Percentiles rank a stretch among this genome's conserved stretches.
Conservation (phyloP, 2,888 invertebrate genomes). For the Thyatira batis region DNA sequence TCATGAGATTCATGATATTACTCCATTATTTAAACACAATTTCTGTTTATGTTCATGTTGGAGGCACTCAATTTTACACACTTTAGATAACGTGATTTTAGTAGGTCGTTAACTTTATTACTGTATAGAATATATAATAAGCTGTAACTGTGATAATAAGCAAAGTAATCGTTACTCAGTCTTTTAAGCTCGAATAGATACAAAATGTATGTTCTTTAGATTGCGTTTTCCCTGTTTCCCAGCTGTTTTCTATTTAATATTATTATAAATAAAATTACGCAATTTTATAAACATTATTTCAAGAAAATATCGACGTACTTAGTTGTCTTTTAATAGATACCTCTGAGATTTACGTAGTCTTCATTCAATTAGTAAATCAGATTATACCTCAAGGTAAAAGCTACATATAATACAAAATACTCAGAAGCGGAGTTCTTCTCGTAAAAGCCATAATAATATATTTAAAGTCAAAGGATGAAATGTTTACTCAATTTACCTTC, state of each 20-base stretch:
- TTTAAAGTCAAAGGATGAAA: conserved; percentile 5
- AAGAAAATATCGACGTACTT: too few species aligned
- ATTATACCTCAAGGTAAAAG: background rate
- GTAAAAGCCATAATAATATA: background rate
- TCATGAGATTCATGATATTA: conserved; percentile 39
- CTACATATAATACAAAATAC: background rate
- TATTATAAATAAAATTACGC: too few species aligned
- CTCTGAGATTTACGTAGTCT: too few species aligned
- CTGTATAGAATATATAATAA: conserved; percentile 44
- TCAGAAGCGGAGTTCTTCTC: background rate
- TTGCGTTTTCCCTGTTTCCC: too few species aligned
- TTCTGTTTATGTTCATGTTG: conserved; percentile 45
- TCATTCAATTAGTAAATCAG: background rate
- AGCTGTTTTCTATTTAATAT: too few species aligned
- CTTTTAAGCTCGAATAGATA: too few species aligned
- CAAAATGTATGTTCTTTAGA: too few species aligned
- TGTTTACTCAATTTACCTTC: conserved; percentile 5
- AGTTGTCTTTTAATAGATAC: too few species aligned
- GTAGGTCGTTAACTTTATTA: conserved; percentile 57
- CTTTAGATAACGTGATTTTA: conserved; percentile 63
- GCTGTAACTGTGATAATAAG: conserved; percentile 11
- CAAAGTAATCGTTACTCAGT: too few species aligned
- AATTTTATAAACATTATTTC: too few species aligned
- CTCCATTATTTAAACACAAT: conserved; percentile 46
- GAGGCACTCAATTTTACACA: conserved; percentile 56